Evolutionary conservation across 64 coral and sea anemone genomes (phyloP).

Genomic region (Porites australiensis): DNA sequence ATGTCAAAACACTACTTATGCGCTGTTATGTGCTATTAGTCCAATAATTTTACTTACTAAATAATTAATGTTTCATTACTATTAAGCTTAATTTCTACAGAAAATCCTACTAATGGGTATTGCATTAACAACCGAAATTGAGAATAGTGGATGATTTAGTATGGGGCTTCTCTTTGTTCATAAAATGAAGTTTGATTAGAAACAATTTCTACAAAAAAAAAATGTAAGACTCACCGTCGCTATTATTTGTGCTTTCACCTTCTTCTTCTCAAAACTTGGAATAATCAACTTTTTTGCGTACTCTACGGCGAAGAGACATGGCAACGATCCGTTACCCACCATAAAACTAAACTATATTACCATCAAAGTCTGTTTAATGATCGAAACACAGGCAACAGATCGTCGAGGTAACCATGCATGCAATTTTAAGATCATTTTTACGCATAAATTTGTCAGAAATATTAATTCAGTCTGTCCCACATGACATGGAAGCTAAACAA

Average conservation of each 20-base stretch:
- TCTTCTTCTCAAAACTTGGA: slow-evolving; percentile 45
- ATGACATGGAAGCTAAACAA: not conserved
- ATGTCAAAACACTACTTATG: too few species aligned
- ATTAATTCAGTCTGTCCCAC: not conserved
- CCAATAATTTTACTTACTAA: too few species aligned
- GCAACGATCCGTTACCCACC: not conserved
- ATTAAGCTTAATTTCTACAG: too few species aligned
- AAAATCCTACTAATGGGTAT: too few species aligned
- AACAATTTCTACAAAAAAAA: too few species aligned
- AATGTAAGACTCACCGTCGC: not conserved
- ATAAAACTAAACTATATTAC: too few species aligned
- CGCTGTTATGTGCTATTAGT: too few species aligned
- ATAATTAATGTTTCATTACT: too few species aligned
- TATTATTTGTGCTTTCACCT: slow-evolving; percentile 26
- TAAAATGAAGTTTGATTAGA: not conserved
- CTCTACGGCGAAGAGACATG: slow-evolving; percentile 45
- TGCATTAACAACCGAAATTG: too few species aligned
- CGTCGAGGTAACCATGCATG: too few species aligned
- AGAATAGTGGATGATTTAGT: too few species aligned
- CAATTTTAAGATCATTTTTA: not conserved
- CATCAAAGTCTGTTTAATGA: not conserved
- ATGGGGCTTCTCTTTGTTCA: too few species aligned
- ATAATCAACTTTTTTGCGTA: slow-evolving; percentile 58
- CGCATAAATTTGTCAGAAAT: not conserved
- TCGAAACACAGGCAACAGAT: not conserved